Conservation (phyloP, 2,113 vertebrate species). For the Aix galericulata region DNA sequence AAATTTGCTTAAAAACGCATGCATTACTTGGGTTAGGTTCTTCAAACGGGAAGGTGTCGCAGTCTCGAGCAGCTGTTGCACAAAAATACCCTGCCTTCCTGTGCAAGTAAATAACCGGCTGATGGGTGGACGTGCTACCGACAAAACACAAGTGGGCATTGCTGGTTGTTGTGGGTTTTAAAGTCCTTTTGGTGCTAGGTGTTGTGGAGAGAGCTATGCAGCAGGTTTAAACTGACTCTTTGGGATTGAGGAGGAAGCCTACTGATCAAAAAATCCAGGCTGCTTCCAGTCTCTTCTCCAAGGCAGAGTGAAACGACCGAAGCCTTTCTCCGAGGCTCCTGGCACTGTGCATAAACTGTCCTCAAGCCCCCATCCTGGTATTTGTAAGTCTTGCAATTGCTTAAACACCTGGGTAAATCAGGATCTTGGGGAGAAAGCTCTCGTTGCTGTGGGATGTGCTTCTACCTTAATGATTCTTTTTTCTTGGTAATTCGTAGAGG, state of each 20-base stretch:
- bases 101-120: not conserved
- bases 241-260: not conserved
- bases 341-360: not conserved
- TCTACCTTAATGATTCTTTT: fast-evolving
- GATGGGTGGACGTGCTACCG: not conserved
- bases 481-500: not conserved
- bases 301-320: not conserved
- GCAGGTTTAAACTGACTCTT: too few relatives aligned
- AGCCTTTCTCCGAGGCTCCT: not conserved
- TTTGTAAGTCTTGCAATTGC: not conserved
- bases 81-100: not conserved
- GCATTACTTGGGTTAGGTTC: not conserved
- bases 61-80: not conserved
- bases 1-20: not conserved
- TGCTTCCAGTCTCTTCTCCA: not conserved
- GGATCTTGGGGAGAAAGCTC: not conserved
- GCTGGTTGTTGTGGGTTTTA: not conserved
- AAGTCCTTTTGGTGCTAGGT: not conserved
- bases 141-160: not conserved
- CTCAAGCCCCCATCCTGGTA: not conserved
- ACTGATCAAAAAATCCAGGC: not conserved
- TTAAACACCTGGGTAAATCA: not conserved
- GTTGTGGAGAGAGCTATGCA: not conserved
- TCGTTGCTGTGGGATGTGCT: not conserved
- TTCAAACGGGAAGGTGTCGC: not conserved